Percentiles rank a stretch among this genome's conserved stretches.
Conservation (phyloP, 2,888 invertebrate species). For the Proisotoma minuta region DNA sequence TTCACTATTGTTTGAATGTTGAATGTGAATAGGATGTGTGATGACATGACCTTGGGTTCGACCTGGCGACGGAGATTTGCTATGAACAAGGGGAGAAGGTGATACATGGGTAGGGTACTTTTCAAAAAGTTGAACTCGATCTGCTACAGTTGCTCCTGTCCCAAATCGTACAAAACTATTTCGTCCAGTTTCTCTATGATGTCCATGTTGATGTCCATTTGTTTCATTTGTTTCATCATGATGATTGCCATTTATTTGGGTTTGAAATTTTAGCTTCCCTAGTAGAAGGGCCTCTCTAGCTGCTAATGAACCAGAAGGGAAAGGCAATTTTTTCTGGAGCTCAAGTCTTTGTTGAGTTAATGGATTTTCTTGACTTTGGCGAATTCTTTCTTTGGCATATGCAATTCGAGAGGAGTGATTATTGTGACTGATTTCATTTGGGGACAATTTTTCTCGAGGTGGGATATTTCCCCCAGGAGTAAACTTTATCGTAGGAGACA, state of each 20-base stretch:
- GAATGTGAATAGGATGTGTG: background rate
- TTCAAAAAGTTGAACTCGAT: conserved; percentile 47
- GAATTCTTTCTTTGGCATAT: conserved; percentile 63
- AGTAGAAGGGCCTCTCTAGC: conserved; percentile 46
- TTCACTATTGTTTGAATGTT: background rate
- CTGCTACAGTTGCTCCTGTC: conserved; percentile 46
- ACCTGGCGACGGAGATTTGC: background rate
- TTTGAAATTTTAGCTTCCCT: conserved; percentile 45
- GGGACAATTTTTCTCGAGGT: background rate
- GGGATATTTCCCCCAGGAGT: conserved; percentile 5
- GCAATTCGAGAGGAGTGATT: conserved; percentile 58
- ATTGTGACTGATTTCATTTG: no score
- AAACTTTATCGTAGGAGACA: conserved; percentile 12
- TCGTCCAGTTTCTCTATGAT: conserved; percentile 29
- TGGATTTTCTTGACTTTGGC: conserved; percentile 56
- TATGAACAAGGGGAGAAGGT: conserved; percentile 3
- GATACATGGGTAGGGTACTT: conserved; percentile 44
- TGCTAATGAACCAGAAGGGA: conserved; percentile 43
- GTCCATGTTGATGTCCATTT: background rate
- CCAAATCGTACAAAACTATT: conserved; percentile 34
- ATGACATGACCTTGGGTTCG: background rate
- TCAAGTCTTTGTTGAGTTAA: conserved; percentile 53
- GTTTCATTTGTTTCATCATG: conserved; percentile 6
- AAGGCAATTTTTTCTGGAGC: conserved; percentile 44
- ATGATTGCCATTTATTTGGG: conserved; percentile 9